phyloP scores from a whole-genome alignment of 2,888 invertebrate genomes.

The Xestoiulus laeticollis region DNA sequence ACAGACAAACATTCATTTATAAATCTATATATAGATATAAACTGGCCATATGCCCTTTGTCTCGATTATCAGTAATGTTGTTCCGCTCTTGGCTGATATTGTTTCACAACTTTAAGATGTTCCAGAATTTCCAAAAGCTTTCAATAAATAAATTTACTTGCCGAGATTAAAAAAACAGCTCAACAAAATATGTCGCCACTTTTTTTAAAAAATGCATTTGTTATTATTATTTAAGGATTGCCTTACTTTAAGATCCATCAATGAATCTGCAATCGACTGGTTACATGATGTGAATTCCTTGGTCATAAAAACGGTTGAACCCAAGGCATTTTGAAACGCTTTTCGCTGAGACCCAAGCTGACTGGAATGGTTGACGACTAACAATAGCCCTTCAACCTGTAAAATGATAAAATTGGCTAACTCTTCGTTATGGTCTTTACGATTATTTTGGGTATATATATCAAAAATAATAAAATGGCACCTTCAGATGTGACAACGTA shows the following conservation, averaged over 20 bases:
- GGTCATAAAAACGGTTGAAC: constrained; percentile 61
- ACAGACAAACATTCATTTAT: no score
- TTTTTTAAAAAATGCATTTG: not conserved
- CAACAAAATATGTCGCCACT: no score
- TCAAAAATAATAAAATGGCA: constrained; percentile 56
- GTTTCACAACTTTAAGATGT: no score
- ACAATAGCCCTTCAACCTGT: constrained; percentile 65
- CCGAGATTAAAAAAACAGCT: no score
- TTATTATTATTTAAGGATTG: not conserved
- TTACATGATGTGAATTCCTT: constrained; percentile 67
- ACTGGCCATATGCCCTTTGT: no score
- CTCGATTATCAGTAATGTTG: no score
- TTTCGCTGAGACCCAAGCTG: constrained; percentile 62
- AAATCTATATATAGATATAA: no score
- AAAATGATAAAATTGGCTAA: constrained; percentile 35
- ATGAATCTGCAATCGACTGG: constrained; percentile 72
- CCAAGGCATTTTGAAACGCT: constrained; percentile 62
- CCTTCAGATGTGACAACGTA: constrained; percentile 65
- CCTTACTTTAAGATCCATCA: constrained; percentile 69
- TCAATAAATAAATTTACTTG: no score
- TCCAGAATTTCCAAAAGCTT: no score
- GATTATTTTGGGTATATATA: not conserved
- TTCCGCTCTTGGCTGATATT: no score
- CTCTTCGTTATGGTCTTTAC: not conserved
- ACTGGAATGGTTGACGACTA: constrained; percentile 65